A percentile compares a stretch with the other conserved stretches of the same genome.
phyloP scores from a whole-genome alignment of 2,888 invertebrate species.

The Pterostichus niger region DNA sequence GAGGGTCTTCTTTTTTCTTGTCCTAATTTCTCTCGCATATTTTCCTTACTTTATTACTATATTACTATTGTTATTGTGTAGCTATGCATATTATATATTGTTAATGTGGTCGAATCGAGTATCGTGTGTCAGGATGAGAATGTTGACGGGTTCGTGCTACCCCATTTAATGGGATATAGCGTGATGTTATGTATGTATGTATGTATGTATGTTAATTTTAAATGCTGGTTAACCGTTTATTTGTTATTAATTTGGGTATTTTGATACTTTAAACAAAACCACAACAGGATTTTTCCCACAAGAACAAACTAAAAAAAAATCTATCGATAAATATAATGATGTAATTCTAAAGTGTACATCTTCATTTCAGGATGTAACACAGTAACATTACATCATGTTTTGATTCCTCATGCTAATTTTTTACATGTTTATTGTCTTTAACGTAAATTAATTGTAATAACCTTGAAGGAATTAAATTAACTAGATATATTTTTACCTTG shows the following conservation, averaged over 20 bases:
- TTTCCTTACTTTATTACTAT: too few relatives aligned
- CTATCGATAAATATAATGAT: constrained; percentile 35
- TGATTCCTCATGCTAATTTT: constrained; percentile 19
- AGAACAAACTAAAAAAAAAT: background rate
- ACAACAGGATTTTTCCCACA: constrained; percentile 24
- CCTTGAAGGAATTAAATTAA: constrained; percentile 28
- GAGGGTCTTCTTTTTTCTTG: too few relatives aligned
- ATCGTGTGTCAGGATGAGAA: too few relatives aligned
- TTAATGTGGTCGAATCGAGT: too few relatives aligned
- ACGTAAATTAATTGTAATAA: constrained; percentile 14
- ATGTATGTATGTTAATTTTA: too few relatives aligned
- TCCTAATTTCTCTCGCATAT: too few relatives aligned
- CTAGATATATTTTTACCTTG: constrained; percentile 12
- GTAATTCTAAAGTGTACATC: constrained; percentile 30
- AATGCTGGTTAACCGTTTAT: too few relatives aligned
- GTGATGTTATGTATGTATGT: too few relatives aligned
- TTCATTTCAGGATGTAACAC: constrained; percentile 43
- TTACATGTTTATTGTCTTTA: constrained; percentile 7
- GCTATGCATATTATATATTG: too few relatives aligned
- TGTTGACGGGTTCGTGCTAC: too few relatives aligned
- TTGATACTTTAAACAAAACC: background rate
- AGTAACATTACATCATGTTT: constrained; percentile 42
- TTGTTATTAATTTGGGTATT: background rate
- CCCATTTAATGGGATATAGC: too few relatives aligned
- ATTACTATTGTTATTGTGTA: too few relatives aligned